These are phyloP conservation scores for Apantesis nais DNA, from an alignment of 2,888 invertebrate genomes.

Conservation along the genomic window DNA sequence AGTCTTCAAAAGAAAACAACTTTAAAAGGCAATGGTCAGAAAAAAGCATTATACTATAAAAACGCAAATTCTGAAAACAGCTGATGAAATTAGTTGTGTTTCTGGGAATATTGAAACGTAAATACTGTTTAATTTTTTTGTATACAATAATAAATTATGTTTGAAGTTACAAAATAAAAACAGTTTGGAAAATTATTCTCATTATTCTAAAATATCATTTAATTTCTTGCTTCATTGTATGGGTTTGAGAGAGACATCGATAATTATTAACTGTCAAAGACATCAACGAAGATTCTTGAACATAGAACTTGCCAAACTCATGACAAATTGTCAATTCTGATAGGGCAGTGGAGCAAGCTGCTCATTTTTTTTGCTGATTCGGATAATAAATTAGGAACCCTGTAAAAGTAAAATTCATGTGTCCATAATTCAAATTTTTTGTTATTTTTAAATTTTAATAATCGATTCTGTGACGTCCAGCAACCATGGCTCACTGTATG, in stretches of 20 bases:
- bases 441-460: constrained; percentile 54
- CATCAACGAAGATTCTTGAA: constrained; percentile 6
- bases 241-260: background rate
- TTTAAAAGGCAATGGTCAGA: no score
- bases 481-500: constrained; percentile 91
- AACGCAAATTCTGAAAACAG: no score
- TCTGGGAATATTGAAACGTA: no score
- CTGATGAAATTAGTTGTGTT: no score
- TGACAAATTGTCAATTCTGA: constrained; percentile 55
- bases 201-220: no score
- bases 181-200: no score
- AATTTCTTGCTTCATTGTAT: no score
- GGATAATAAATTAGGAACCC: constrained; percentile 8
- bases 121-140: no score
- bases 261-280: constrained; percentile 40
- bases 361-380: constrained; percentile 28
- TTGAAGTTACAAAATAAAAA: no score
- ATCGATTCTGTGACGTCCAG: constrained; percentile 71
- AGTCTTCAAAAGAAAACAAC: no score
- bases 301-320: constrained; percentile 36
- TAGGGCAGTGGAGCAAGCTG: constrained; percentile 55
- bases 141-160: no score
- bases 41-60: no score
- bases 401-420: constrained; percentile 65
- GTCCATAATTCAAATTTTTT: constrained; percentile 65